Conservation (phyloP, 92 coral and sea anemone species). For the Epizoanthus illoricatus region DNA sequence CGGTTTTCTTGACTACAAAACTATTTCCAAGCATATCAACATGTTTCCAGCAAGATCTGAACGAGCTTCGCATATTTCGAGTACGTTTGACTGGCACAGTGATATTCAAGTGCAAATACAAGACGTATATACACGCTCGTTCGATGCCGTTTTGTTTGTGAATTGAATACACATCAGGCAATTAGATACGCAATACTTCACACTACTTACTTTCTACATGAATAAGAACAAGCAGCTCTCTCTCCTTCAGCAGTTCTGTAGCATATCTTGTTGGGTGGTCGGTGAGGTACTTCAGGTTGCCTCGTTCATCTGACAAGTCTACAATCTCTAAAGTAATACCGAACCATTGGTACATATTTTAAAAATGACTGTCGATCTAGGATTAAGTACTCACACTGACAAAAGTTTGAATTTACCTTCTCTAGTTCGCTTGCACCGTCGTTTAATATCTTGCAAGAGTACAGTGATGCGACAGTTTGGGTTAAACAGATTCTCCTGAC, state of each 20-base stretch:
- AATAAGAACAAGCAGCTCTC: conserved; percentile 85
- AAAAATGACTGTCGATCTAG: neutral
- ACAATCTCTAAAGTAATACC: conserved; percentile 59
- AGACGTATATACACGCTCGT: neutral
- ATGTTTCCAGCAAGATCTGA: too few relatives aligned
- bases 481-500: conserved; percentile 83
- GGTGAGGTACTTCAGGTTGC: conserved; percentile 83
- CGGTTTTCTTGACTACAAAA: too few relatives aligned
- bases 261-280: conserved; percentile 81
- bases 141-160: conserved; percentile 6
- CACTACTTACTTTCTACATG: conserved; percentile 88
- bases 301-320: conserved; percentile 91
- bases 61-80: too few relatives aligned
- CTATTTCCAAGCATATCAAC: too few relatives aligned
- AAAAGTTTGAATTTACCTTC: conserved; percentile 56
- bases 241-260: conserved; percentile 75
- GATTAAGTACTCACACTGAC: neutral
- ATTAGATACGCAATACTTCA: neutral
- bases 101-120: too few relatives aligned
- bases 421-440: conserved; percentile 77
- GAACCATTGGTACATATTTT: conserved; percentile 2
- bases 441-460: conserved; percentile 85
- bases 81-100: too few relatives aligned
- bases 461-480: conserved; percentile 88
- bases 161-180: conserved; percentile 2